A percentile compares a stretch with the other conserved stretches of the same genome.
phyloP scores from a whole-genome alignment of 2,888 invertebrate genomes.

The Brachycybe producta region DNA sequence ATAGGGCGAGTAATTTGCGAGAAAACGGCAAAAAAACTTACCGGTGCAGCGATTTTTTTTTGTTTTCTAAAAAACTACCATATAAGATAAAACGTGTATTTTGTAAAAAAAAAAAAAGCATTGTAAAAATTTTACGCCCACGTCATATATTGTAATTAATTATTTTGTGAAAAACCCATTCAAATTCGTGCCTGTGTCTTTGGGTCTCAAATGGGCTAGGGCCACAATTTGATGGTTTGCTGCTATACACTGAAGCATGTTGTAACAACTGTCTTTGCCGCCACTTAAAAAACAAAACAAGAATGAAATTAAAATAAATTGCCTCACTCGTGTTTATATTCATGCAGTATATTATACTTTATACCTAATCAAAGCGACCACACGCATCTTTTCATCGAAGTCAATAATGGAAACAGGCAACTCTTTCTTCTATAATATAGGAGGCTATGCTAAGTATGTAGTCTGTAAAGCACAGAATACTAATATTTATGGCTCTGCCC shows the following conservation, averaged over 20 bases:
- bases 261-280: conserved; percentile 98
- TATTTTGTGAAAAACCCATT: not conserved
- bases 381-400: conserved; percentile 66
- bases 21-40: no score
- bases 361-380: conserved; percentile 57
- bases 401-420: no score
- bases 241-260: conserved; percentile 93
- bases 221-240: conserved; percentile 93
- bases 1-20: no score
- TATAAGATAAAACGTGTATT: not conserved
- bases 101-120: conserved; percentile 3
- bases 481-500: no score
- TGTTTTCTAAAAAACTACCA: conserved; percentile 1
- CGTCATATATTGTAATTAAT: not conserved
- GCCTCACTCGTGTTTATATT: not conserved
- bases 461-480: no score
- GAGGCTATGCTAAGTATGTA: no score
- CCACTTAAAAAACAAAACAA: conserved; percentile 52
- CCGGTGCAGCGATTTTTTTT: no score
- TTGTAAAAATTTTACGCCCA: not conserved
- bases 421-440: no score
- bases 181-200: conserved; percentile 55
- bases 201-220: conserved; percentile 85
- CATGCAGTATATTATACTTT: not conserved
- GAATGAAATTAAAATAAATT: not conserved